Evolutionary conservation across 2,113 vertebrate species (phyloP), one percentile per base, ranked within the genome.

Genomic region (Gorsachius goisagi): DNA sequence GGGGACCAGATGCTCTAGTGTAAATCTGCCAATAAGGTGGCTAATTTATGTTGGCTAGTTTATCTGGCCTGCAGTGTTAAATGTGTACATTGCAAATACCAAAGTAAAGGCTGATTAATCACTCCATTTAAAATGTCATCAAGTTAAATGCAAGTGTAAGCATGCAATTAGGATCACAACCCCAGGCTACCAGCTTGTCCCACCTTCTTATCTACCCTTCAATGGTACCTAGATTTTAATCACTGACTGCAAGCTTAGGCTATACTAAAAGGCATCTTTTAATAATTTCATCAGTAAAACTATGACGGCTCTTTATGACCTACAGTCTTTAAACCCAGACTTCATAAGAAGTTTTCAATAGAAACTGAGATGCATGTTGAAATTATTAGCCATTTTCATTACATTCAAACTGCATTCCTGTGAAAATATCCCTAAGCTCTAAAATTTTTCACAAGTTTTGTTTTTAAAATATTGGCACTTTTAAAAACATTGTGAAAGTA

Each of bases 21-120:
- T 86, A 94, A 92, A 84, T 45, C 73, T 94, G 76, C 69, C 64
- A 45, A 35, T 81, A 68, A 86, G 62, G 49, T 84, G 49, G 39
- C 64, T 97, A 37, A 95, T 90, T 95, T 94, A 90, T 81, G 85
- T 77, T 92, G 77, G 89, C 85, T 92, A 3, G 16, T 95, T 94
- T 86, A 68, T 92, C 63, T 92, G 92, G 78, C 88, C 83, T 84
- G 64, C 30, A 17, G 49, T 10, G 2, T 78, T 86, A 39, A 81
- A 79, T 49, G 77, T 91, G 77, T 85, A 60, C 49, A 9, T 49
- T 35, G 80, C 76, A 92, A 76, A 78, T 84, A 93, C 71, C 68
- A 53, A 55, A 93, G 82, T 81, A 87, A 95, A 81, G 71, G 55
- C 76, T 8, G 22, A 56, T 90, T 88, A 92, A 94, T 92, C 85